Percentiles rank a stretch among this genome's conserved stretches.
Evolutionary conservation across 2,113 vertebrate species (phyloP).

Genomic region (Gasterosteus aculeatus): DNA sequence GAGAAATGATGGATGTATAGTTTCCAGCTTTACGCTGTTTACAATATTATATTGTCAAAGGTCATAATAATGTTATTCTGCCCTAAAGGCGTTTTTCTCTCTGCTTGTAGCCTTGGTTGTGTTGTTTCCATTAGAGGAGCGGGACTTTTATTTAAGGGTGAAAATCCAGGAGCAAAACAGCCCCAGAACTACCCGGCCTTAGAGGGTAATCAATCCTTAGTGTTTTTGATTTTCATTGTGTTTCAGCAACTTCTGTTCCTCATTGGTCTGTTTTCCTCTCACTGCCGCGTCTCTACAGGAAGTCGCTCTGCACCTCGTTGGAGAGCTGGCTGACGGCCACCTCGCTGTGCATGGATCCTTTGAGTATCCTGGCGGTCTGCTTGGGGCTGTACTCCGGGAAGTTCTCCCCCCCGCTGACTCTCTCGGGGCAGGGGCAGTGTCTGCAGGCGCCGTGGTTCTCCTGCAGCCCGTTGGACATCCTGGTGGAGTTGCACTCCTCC

Average conservation of each 20-base stretch:
- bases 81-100: too few relatives aligned
- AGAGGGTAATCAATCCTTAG: neutral
- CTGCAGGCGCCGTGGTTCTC: conserved; percentile 73
- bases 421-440: conserved; percentile 72
- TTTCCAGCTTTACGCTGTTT: neutral
- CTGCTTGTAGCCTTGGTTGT: too few relatives aligned
- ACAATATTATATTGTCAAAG: neutral
- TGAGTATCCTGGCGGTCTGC: conserved; percentile 72
- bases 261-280: neutral
- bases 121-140: neutral
- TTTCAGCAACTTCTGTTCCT: conserved; percentile 17
- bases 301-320: conserved; percentile 80
- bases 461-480: conserved; percentile 73
- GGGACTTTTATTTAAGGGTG: neutral
- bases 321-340: conserved; percentile 80
- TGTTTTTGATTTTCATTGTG: neutral
- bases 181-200: neutral
- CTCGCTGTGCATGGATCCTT: conserved; percentile 68
- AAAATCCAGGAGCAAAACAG: neutral
- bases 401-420: conserved; percentile 16
- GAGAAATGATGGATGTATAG: neutral
- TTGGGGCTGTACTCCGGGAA: conserved; percentile 59
- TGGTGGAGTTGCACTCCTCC: conserved; percentile 71
- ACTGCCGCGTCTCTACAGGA: conserved; percentile 64
- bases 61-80: too few relatives aligned